Evolutionary conservation across 2,797 vertebrate genomes (phyloP).

Genomic region (Pseudochirops cupreus): DNA sequence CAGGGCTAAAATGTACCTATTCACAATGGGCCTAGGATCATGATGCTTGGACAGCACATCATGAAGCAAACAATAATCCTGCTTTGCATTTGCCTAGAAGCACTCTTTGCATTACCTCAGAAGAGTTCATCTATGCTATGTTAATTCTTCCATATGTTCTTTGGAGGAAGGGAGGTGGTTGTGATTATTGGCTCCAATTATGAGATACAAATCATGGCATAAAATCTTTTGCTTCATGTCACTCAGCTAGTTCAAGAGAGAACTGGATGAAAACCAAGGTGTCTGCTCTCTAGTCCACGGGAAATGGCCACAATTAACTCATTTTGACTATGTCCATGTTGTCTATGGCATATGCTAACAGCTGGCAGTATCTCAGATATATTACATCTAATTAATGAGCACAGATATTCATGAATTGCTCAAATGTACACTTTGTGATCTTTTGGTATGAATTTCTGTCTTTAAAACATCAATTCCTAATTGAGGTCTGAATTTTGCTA

Average conservation of each 20-base stretch:
- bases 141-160: slow-evolving; percentile 4
- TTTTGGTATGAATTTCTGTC: background rate
- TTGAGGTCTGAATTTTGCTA: background rate
- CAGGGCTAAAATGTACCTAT: background rate
- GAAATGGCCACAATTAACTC: background rate
- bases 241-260: background rate
- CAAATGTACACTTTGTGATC: background rate
- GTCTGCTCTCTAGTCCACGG: background rate
- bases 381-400: background rate
- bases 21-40: background rate
- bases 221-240: background rate
- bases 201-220: background rate
- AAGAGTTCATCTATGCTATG: background rate
- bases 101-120: background rate
- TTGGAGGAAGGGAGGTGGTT: background rate
- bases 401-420: background rate
- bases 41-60: background rate
- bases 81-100: background rate
- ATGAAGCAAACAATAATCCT: background rate
- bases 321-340: background rate
- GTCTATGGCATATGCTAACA: background rate
- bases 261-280: background rate
- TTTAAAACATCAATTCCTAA: background rate
- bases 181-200: background rate
- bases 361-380: background rate